Evolutionary conservation across 2,113 vertebrate species (phyloP).

Genomic region (Ophiodon elongatus): DNA sequence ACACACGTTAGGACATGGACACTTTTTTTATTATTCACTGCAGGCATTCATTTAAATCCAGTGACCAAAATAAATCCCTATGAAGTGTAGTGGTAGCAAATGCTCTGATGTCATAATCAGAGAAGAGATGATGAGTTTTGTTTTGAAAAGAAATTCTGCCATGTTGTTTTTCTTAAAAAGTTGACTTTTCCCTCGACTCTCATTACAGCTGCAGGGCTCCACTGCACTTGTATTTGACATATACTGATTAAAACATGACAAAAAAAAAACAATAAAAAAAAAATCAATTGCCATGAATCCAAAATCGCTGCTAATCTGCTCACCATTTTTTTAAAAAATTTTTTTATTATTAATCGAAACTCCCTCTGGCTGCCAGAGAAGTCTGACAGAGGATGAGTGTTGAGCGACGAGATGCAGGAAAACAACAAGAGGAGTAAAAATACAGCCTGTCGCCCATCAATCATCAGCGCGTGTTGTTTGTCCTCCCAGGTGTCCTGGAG

Average conservation of each 20-base stretch:
- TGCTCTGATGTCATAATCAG: no score
- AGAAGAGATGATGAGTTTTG: no score
- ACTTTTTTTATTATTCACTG: background rate
- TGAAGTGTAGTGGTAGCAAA: no score
- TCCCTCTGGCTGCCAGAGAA: background rate
- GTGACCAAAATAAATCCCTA: background rate
- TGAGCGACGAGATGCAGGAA: background rate
- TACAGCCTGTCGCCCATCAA: conserved; percentile 9
- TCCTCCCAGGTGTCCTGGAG: conserved; percentile 93
- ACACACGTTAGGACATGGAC: no score
- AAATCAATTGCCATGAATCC: no score
- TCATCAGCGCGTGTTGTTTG: conserved; percentile 50
- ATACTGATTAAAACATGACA: background rate
- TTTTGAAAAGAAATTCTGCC: no score
- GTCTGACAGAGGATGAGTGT: background rate
- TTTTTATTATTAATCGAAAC: background rate
- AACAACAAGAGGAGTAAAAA: conserved; percentile 14
- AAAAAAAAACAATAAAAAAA: no score
- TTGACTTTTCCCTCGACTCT: background rate
- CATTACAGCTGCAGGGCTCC: background rate
- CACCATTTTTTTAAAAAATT: no score
- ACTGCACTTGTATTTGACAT: background rate
- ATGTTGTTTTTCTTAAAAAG: no score
- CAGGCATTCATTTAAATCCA: background rate
- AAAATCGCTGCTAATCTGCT: background rate